Percentiles rank a stretch among this genome's conserved stretches.
Conservation (phyloP, 1,140 invertebrate species). For the Drosophila obscura region DNA sequence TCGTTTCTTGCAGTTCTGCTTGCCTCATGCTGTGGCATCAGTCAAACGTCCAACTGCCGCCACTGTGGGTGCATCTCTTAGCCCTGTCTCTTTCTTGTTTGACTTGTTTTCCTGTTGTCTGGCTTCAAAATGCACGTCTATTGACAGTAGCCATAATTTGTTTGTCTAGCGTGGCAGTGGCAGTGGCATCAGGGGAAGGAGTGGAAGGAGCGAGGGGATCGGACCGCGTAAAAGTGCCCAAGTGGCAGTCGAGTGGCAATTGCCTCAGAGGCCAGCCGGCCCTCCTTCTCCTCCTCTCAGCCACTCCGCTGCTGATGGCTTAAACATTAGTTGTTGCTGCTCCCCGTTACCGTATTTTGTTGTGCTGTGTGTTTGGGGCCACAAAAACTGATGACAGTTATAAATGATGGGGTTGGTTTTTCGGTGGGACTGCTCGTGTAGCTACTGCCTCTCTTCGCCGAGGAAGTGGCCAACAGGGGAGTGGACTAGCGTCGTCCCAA, state of each 20-base stretch:
- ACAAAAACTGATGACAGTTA: conserved; percentile 80
- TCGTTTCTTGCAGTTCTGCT: conserved; percentile 20
- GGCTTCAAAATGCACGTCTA: conserved; percentile 71
- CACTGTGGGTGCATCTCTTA: conserved; percentile 68
- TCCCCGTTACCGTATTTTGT: conserved; percentile 30
- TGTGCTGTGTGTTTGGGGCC: conserved; percentile 28
- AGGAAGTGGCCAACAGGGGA: conserved; percentile 40
- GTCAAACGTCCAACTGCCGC: conserved; percentile 59
- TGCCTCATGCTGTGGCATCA: conserved; percentile 45
- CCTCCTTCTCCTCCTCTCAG: conserved; percentile 6
- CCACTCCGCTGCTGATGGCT: conserved; percentile 63
- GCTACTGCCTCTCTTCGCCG: conserved; percentile 15
- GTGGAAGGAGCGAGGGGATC: background rate
- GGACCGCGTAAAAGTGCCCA: background rate
- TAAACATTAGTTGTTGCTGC: conserved; percentile 69
- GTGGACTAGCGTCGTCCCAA: conserved; percentile 21
- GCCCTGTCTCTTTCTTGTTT: conserved; percentile 10
- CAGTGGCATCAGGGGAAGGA: conserved; percentile 14
- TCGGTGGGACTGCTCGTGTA: conserved; percentile 2
- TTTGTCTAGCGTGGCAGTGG: conserved; percentile 63
- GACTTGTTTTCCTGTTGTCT: conserved; percentile 27
- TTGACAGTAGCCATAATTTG: conserved; percentile 80
- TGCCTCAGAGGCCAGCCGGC: conserved; percentile 32
- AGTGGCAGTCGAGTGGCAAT: conserved; percentile 54
- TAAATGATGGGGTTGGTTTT: conserved; percentile 71